phyloP scores from a whole-genome alignment of 2,888 invertebrate species.

The Erynnis tages region DNA sequence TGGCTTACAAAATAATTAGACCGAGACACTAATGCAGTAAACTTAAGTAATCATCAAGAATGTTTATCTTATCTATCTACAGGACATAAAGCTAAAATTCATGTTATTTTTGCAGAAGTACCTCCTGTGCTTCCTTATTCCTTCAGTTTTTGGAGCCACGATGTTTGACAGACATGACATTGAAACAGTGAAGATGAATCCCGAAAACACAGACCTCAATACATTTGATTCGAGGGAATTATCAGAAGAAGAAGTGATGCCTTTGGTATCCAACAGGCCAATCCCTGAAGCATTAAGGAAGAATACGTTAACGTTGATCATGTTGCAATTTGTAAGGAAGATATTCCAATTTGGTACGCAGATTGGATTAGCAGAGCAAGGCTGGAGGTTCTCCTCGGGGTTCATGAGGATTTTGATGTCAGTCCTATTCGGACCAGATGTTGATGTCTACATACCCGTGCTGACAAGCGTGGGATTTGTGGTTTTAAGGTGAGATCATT shows the following conservation, averaged over 20 bases:
- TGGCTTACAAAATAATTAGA: not conserved
- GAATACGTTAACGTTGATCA: not conserved
- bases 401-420: slow-evolving; percentile 9
- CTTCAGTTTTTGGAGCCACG: not conserved
- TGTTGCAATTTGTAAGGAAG: not conserved
- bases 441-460: slow-evolving; percentile 20
- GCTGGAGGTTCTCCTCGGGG: slow-evolving; percentile 6
- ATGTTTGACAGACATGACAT: too few species aligned
- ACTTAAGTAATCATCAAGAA: not conserved
- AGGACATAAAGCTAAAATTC: not conserved
- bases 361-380: not conserved
- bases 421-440: slow-evolving; percentile 24
- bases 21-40: not conserved
- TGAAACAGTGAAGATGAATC: not conserved
- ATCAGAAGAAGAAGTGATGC: not conserved
- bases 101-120: not conserved
- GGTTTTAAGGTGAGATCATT: slow-evolving; percentile 25
- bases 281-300: slow-evolving; percentile 1
- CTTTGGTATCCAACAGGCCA: not conserved
- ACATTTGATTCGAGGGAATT: not conserved
- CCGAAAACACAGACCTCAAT: not conserved
- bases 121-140: not conserved
- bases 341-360: not conserved
- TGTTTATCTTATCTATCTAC: not conserved
- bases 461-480: slow-evolving; percentile 13